A percentile compares a stretch with the other conserved stretches of the same genome.
phyloP scores from a whole-genome alignment of 2,888 invertebrate species.

The Caenorhabditis zanzibari region DNA sequence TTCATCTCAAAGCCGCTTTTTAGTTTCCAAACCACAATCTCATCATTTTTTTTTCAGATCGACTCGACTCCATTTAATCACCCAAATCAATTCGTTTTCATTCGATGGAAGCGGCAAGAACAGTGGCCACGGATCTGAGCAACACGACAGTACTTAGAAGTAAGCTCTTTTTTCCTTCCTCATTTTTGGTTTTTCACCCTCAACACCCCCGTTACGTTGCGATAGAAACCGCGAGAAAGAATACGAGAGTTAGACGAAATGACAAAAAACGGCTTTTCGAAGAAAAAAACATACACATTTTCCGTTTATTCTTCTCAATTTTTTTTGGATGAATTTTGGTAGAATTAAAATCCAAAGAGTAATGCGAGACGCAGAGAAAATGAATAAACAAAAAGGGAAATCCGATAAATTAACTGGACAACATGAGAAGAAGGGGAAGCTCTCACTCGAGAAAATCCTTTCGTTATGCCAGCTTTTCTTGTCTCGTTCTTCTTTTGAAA shows the following conservation, averaged over 20 bases:
- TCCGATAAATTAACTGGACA: conserved; percentile 33
- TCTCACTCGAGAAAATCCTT: conserved; percentile 16
- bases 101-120: conserved; percentile 45
- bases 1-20: too few species aligned
- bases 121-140: conserved; percentile 45
- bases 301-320: too few species aligned
- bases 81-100: conserved; percentile 3
- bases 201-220: conserved; percentile 37
- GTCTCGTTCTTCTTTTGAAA: conserved; percentile 15
- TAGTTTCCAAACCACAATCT: too few species aligned
- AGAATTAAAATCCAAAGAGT: not conserved
- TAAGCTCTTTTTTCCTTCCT: conserved; percentile 3
- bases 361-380: conserved; percentile 7
- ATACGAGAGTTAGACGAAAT: conserved; percentile 18
- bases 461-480: conserved; percentile 17
- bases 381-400: conserved; percentile 29
- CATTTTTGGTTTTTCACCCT: not conserved
- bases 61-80: conserved; percentile 7
- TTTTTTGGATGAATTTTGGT: conserved; percentile 6
- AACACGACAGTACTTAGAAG: conserved; percentile 47
- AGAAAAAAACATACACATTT: not conserved
- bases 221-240: conserved; percentile 30
- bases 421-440: conserved; percentile 4
- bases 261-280: conserved; percentile 8
- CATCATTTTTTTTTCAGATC: conserved; percentile 17